phyloP scores from a whole-genome alignment of 1,140 invertebrate genomes.

The Atta colombica region DNA sequence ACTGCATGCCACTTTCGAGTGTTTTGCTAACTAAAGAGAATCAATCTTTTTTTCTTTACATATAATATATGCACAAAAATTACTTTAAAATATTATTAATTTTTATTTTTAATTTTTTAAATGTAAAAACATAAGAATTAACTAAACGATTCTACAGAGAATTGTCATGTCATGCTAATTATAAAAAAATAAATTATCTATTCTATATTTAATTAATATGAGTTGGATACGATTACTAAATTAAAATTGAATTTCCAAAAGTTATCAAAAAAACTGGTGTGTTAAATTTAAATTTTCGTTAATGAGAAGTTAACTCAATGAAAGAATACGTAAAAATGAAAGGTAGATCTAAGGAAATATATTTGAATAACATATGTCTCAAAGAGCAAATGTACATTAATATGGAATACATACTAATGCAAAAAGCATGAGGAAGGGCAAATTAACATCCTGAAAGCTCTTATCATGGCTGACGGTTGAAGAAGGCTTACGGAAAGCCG shows the following conservation, averaged over 20 bases:
- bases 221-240: not conserved
- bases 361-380: not conserved
- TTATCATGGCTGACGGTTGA: slow-evolving; percentile 54
- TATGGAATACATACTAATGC: slow-evolving; percentile 46
- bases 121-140: not conserved
- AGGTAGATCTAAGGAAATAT: not conserved
- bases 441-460: slow-evolving; percentile 60
- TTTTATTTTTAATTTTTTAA: slow-evolving; percentile 9
- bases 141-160: not conserved
- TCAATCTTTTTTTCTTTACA: not conserved
- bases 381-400: slow-evolving; percentile 13
- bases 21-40: not conserved
- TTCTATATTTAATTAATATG: not conserved
- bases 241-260: not conserved
- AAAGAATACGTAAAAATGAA: not conserved
- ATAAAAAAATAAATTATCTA: slow-evolving; percentile 3
- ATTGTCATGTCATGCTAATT: not conserved
- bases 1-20: not conserved
- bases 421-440: slow-evolving; percentile 4
- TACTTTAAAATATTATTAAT: not conserved
- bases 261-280: not conserved
- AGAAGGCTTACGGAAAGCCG: slow-evolving; percentile 53
- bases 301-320: not conserved
- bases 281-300: not conserved
- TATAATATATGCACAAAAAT: not conserved